A percentile compares a stretch with the other conserved stretches of the same genome.
Evolutionary conservation across 2,113 vertebrate species (phyloP).

Genomic region (Uropsilus gracilis): DNA sequence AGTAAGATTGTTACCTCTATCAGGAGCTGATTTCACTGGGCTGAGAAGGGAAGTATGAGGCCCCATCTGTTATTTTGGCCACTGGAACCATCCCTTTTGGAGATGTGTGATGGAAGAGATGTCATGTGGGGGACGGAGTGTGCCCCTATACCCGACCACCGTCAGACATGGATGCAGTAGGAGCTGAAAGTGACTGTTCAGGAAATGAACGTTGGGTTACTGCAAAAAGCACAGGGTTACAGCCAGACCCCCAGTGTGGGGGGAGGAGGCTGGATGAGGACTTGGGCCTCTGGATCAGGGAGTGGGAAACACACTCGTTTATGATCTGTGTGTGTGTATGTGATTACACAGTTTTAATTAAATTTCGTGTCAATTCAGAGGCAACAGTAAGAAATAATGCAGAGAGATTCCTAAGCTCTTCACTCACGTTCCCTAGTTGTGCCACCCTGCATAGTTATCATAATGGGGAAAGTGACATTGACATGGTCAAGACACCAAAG

Average conservation of each 20-base stretch:
- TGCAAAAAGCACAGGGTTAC: constrained; percentile 66
- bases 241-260: not conserved
- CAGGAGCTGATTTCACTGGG: constrained; percentile 69
- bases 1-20: constrained; percentile 78
- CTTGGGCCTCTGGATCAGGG: not conserved
- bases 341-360: not conserved
- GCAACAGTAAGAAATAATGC: not conserved
- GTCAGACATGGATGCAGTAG: constrained; percentile 63
- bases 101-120: constrained; percentile 80
- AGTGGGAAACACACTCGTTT: not conserved
- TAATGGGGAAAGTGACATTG: not conserved
- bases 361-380: not conserved
- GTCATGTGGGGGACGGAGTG: constrained; percentile 51
- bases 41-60: constrained; percentile 68
- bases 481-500: no score
- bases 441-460: not conserved
- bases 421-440: not conserved
- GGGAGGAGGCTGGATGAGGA: not conserved
- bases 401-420: not conserved
- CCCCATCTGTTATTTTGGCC: constrained; percentile 79
- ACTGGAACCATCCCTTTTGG: constrained; percentile 71
- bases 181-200: constrained; percentile 64
- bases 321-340: not conserved
- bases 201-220: constrained; percentile 77
- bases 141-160: constrained; percentile 18